phyloP scores from a whole-genome alignment of 2,888 invertebrate species.

The Nineta flava region DNA sequence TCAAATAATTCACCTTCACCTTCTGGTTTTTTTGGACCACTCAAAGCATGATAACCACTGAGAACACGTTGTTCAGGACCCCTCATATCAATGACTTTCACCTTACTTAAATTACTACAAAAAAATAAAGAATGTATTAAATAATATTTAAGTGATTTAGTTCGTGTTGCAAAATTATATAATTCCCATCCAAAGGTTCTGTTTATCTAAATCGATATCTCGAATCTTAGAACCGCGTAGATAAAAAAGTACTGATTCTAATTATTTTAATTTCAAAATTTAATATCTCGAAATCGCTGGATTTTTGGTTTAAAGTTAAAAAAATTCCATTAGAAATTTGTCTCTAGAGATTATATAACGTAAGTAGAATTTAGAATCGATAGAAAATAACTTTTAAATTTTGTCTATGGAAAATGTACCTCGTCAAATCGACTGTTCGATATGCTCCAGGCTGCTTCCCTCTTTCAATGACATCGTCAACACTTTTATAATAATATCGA shows the following conservation, averaged over 20 bases:
- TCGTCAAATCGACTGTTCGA: constrained; percentile 22
- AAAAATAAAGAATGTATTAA: neutral
- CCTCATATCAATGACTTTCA: constrained; percentile 98
- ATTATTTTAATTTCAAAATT: no score
- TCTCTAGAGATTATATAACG: no score
- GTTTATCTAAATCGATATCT: no score
- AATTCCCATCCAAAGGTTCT: neutral
- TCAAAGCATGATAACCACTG: constrained; percentile 83
- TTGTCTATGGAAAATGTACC: constrained; percentile 16
- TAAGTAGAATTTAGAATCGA: no score
- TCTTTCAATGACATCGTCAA: constrained; percentile 81
- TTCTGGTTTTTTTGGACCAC: constrained; percentile 40
- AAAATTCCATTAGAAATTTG: no score
- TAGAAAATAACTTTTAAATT: no score
- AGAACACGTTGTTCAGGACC: constrained; percentile 86
- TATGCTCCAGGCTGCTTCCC: constrained; percentile 44
- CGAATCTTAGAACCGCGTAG: no score
- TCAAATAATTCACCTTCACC: constrained; percentile 45
- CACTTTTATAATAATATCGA: constrained; percentile 67
- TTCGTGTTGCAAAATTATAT: neutral
- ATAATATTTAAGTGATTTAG: neutral
- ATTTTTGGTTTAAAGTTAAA: no score
- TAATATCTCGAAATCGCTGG: no score
- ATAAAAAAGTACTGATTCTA: no score
- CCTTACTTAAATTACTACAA: constrained; percentile 55